Evolutionary conservation across 2,888 invertebrate genomes (phyloP), one percentile per base, ranked within the genome.

Genomic region (Globia sparganii): DNA sequence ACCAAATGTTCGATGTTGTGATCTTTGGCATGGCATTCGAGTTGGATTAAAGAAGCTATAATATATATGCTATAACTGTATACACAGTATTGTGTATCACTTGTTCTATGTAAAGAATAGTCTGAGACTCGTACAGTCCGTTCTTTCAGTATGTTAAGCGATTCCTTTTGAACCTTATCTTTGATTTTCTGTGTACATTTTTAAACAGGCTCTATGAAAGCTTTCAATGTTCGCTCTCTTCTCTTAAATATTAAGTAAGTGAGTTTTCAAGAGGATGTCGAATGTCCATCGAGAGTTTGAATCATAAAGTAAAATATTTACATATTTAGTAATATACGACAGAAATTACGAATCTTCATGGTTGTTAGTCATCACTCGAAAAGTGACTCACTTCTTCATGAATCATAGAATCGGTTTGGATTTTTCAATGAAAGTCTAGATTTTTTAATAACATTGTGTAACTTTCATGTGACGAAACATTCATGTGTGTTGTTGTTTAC

Each of bases 1-100:
- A 78, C 81, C 81, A 81, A 83, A 81, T 67, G 72, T 66, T 78
- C 34, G 9, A 43, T 53, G 73, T 78, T 78, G 69, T 49, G 65
- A 79, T 73, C 61, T 62, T 79, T 73, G 81, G 81, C 72, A 62
- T 49, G 13, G 37, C 3, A 31, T 34, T 53, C 28, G 9, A 37
- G 2, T 37, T 18, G 56, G 61, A 49, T 67, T 80, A 66, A 80
- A 58, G 40, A 46, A 58, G 25, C 2, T 37, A 15, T 37, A 9
- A 9, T 37, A 37, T 37, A 37, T 37, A 49, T 21, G 34, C n/a
- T 25, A 65, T 34, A 21, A 34, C 18, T 2, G 62, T 53, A 37
- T 13, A 21, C 21, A 43, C 43, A 28, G 21, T 66, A 66, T 25
- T 46, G 43, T 8, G 49, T 67, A 15, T 34, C n/a, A 53, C 49